Conservation (phyloP, 2,113 vertebrate genomes). For the Sakesphorus luctuosus region DNA sequence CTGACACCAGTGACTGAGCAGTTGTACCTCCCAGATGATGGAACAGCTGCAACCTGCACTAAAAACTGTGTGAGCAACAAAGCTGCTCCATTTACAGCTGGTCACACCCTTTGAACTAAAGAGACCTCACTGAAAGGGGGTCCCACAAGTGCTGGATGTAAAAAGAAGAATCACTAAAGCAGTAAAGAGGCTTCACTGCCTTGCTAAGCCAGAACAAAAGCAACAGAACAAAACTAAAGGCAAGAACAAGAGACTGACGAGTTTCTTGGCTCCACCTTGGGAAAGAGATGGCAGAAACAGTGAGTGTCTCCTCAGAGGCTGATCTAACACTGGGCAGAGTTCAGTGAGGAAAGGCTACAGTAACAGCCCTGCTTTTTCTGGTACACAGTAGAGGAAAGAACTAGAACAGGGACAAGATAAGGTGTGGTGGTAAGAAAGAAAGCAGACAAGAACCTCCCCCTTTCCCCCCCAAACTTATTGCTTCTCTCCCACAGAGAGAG, state of each 20-base stretch:
- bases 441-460: background rate
- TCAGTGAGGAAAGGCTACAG: background rate
- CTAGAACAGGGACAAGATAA: background rate
- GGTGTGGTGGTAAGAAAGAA: background rate
- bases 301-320: background rate
- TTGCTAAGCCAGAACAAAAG: background rate
- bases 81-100: background rate
- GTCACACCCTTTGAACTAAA: background rate
- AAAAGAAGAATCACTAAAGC: background rate
- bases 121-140: background rate
- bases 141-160: background rate
- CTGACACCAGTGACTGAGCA: rapidly evolving
- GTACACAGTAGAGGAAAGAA: background rate
- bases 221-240: background rate
- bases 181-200: background rate
- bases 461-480: background rate
- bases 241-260: background rate
- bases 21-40: background rate
- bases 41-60: background rate
- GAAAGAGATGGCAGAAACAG: background rate
- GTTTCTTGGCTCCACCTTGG: background rate
- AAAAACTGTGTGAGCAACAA: rapidly evolving
- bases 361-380: background rate
- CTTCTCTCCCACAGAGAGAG: background rate
- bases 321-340: background rate